A percentile compares a stretch with the other conserved stretches of the same genome.
Conservation (phyloP, 2,113 vertebrate species). For the Ochotona curzoniae region DNA sequence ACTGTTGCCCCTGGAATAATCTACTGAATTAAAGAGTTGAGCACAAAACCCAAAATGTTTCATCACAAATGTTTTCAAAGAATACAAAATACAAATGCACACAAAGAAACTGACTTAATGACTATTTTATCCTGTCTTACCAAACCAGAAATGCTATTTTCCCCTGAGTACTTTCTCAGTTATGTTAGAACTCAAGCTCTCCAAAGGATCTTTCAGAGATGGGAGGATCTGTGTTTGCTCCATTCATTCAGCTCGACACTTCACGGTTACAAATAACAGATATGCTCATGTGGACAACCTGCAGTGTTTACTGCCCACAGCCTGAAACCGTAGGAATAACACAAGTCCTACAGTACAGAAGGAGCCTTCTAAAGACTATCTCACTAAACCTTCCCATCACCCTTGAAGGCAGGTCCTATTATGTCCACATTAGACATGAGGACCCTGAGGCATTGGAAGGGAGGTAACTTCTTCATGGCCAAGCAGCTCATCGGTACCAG, state of each 20-base stretch:
- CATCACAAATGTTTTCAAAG: conserved; percentile 6
- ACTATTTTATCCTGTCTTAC: background rate
- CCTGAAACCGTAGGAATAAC: background rate
- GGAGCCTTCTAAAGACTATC: background rate
- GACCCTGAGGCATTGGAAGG: background rate
- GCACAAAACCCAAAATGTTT: conserved; percentile 13
- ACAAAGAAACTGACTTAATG: background rate
- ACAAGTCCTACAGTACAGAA: background rate
- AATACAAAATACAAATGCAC: conserved; percentile 29
- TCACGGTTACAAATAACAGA: background rate
- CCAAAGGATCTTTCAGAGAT: background rate
- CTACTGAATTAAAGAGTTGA: background rate
- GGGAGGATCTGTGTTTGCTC: background rate
- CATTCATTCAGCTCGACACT: background rate
- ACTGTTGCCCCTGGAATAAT: background rate
- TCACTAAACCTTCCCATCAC: background rate
- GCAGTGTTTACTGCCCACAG: background rate
- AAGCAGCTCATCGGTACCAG: conserved; percentile 12
- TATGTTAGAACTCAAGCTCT: background rate
- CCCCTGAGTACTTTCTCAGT: background rate
- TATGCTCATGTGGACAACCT: background rate
- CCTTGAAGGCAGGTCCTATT: background rate
- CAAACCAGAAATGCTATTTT: background rate
- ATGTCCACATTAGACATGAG: background rate
- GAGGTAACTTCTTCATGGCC: background rate